A percentile compares a stretch with the other conserved stretches of the same genome.
Conservation (phyloP, 2,113 vertebrate genomes). For the Sinocyclocheilus maitianheensis region DNA sequence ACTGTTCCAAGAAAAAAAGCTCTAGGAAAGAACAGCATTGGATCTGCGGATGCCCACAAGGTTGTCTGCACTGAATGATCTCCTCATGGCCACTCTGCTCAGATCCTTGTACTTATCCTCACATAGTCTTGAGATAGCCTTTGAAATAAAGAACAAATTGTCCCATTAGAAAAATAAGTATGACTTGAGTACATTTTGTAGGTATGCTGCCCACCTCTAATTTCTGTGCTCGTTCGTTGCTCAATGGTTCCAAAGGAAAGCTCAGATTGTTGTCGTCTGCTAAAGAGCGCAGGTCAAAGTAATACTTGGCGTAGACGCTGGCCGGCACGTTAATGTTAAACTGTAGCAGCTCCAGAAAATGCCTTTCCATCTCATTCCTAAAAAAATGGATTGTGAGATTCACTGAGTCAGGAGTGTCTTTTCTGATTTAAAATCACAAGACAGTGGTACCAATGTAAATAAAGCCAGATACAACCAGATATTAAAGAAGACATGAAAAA, state of each 20-base stretch:
- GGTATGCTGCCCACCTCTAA: slow-evolving; percentile 84
- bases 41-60: slow-evolving; percentile 88
- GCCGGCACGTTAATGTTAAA: slow-evolving; percentile 99
- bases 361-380: slow-evolving; percentile 76
- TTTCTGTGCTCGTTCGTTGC: slow-evolving; percentile 93
- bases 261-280: slow-evolving; percentile 97
- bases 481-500: too few relatives aligned
- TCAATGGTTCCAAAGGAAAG: slow-evolving; percentile 94
- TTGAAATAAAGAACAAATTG: neutral
- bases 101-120: slow-evolving; percentile 97
- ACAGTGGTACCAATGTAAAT: too few relatives aligned
- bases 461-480: too few relatives aligned
- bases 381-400: too few relatives aligned
- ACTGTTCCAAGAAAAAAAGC: neutral
- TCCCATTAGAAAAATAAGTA: neutral
- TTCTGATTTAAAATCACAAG: too few relatives aligned
- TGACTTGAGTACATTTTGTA: neutral
- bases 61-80: slow-evolving; percentile 96
- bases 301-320: slow-evolving; percentile 99
- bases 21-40: slow-evolving; percentile 91
- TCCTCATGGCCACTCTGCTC: slow-evolving; percentile 85
- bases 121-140: slow-evolving; percentile 97
- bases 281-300: slow-evolving; percentile 97
- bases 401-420: too few relatives aligned
- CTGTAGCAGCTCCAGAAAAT: slow-evolving; percentile 96